A percentile compares a stretch with the other conserved stretches of the same genome.
These are phyloP conservation scores for Centroberyx gerrardi DNA, from an alignment of 2,797 vertebrate genomes.

Conservation along the genomic window DNA sequence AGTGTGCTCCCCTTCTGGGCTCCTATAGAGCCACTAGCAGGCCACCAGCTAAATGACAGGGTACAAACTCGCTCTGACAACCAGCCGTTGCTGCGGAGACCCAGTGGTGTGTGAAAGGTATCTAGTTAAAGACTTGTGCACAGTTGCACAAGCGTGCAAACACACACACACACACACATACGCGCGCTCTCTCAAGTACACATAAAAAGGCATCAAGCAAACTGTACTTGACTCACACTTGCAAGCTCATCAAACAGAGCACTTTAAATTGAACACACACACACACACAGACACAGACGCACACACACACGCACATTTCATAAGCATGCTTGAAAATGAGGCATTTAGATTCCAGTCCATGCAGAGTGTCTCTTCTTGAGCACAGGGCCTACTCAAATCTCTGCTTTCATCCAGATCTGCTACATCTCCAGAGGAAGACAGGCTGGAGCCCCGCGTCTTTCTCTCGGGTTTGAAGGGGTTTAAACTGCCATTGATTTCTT, in stretches of 20 bases:
- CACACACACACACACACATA: slow-evolving; percentile 14
- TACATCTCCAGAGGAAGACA: slow-evolving; percentile 68
- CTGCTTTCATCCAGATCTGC: slow-evolving; percentile 75
- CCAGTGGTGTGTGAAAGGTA: slow-evolving; percentile 57
- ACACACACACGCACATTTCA: slow-evolving; percentile 32
- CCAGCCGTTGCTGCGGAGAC: slow-evolving; percentile 41
- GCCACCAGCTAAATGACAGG: slow-evolving; percentile 60
- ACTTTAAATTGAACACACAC: slow-evolving; percentile 54
- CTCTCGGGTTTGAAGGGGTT: slow-evolving; percentile 64
- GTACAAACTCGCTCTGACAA: slow-evolving; percentile 72
- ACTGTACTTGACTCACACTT: slow-evolving; percentile 70
- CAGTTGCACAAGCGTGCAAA: slow-evolving; percentile 32
- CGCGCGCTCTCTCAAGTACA: slow-evolving; percentile 31
- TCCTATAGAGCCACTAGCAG: slow-evolving; percentile 24
- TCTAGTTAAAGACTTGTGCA: slow-evolving; percentile 57
- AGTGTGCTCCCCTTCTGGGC: slow-evolving; percentile 36
- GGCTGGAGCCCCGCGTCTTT: slow-evolving; percentile 54
- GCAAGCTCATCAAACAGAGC: slow-evolving; percentile 71
- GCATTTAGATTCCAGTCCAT: slow-evolving; percentile 73
- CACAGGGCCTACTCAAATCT: slow-evolving; percentile 65
- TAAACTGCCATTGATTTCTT: slow-evolving; percentile 79
- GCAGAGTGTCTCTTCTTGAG: slow-evolving; percentile 47
- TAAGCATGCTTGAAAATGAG: slow-evolving; percentile 44
- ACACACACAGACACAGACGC: slow-evolving; percentile 1
- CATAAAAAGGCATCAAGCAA: slow-evolving; percentile 71